phyloP scores from a whole-genome alignment of 2,888 invertebrate species.

The Drosophila yooni region DNA sequence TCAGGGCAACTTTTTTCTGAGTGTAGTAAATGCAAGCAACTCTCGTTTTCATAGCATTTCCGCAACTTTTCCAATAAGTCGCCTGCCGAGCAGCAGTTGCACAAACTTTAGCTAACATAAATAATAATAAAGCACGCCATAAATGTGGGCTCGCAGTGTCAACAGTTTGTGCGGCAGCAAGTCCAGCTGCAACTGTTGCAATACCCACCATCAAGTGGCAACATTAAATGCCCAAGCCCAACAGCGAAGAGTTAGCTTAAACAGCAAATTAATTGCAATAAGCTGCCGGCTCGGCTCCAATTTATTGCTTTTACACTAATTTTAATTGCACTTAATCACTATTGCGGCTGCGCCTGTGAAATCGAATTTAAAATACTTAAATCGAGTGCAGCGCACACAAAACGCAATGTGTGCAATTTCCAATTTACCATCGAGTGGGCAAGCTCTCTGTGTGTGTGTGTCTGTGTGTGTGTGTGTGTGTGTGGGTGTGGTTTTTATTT shows the following conservation, averaged over 20 bases:
- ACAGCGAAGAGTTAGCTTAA: background rate
- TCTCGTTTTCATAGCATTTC: constrained; percentile 6
- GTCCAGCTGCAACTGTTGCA: constrained; percentile 10
- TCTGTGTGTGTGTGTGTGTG: background rate
- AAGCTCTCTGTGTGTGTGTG: background rate
- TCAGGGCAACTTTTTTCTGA: background rate
- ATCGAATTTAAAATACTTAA: constrained; percentile 22
- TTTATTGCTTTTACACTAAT: background rate
- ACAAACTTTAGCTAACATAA: constrained; percentile 33
- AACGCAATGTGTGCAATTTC: constrained; percentile 23
- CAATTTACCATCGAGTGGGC: constrained; percentile 18
- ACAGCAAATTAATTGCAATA: background rate
- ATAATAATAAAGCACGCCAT: constrained; percentile 34
- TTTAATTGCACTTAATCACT: constrained; percentile 10
- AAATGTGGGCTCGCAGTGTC: constrained; percentile 31
- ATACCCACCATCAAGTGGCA: background rate
- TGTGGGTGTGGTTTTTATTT: constrained; percentile 17
- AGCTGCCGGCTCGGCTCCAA: background rate
- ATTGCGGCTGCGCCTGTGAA: background rate
- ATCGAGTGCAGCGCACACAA: constrained; percentile 34
- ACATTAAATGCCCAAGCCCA: constrained; percentile 26
- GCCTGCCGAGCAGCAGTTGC: constrained; percentile 6
- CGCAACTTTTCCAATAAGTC: constrained; percentile 43
- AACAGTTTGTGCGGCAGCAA: constrained; percentile 6
- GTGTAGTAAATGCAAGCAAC: background rate